Evolutionary conservation across 2,888 invertebrate genomes (phyloP).

Genomic region (Zhuqinia jingwanae): DNA sequence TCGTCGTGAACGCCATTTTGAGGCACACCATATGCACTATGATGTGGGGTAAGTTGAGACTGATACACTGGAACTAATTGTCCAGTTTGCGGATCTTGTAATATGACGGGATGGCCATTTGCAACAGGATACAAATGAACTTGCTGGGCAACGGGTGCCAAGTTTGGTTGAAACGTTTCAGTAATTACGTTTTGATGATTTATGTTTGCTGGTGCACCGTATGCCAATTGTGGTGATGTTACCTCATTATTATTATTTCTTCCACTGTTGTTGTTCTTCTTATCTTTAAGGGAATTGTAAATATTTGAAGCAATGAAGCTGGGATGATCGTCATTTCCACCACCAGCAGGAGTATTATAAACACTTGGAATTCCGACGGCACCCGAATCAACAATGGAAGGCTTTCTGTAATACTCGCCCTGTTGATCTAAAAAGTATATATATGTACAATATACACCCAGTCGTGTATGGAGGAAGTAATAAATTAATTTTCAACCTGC

Average conservation of each 20-base stretch:
- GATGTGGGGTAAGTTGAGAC: slow-evolving; percentile 16
- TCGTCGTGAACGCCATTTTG: slow-evolving; percentile 20
- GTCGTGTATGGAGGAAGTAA: too few species aligned
- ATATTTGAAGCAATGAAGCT: slow-evolving; percentile 35
- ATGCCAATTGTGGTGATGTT: slow-evolving; percentile 2
- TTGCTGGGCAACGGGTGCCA: neutral
- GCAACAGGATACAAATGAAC: slow-evolving; percentile 14
- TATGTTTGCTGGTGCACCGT: slow-evolving; percentile 17
- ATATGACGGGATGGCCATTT: neutral
- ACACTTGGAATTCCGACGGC: slow-evolving; percentile 35
- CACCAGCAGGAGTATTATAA: slow-evolving; percentile 2
- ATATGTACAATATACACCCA: neutral
- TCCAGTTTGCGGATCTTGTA: slow-evolving; percentile 22
- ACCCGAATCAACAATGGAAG: slow-evolving; percentile 24
- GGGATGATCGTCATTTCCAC: slow-evolving; percentile 34
- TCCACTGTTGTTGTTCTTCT: neutral
- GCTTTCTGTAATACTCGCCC: slow-evolving; percentile 23
- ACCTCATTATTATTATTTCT: neutral
- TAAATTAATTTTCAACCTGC: too few species aligned
- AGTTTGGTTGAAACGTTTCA: neutral
- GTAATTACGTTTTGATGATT: neutral
- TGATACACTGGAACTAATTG: slow-evolving; percentile 43
- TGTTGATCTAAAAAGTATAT: slow-evolving; percentile 20
- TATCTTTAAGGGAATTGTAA: slow-evolving; percentile 30
- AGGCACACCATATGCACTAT: neutral